These are phyloP conservation scores for Falco rusticolus DNA, from an alignment of 2,797 vertebrate species.

Conservation along the genomic window DNA sequence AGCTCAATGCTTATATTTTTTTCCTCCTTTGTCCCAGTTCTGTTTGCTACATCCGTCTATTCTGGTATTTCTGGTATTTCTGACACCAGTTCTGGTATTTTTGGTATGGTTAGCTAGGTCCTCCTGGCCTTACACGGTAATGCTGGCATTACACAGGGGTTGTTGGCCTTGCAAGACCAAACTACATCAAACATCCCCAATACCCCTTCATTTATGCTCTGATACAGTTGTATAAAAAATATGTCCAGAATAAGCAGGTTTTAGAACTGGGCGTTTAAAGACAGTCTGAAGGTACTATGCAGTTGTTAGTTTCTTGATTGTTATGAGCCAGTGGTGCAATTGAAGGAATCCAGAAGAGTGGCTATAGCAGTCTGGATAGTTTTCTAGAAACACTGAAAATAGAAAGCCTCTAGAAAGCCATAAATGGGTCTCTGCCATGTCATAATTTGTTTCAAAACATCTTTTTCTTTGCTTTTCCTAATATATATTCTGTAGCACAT, in stretches of 20 bases:
- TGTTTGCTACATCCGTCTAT: fast-evolving
- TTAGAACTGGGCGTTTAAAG: neutral
- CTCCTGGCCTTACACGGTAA: neutral
- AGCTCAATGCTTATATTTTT: neutral
- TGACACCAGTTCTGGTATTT: neutral
- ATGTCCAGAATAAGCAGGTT: neutral
- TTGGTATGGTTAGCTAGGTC: neutral
- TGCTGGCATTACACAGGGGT: neutral
- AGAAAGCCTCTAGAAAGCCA: neutral
- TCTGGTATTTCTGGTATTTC: neutral
- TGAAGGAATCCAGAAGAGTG: neutral
- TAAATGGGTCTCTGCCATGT: neutral
- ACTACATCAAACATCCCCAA: neutral
- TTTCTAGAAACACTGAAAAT: neutral
- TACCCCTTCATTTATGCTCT: neutral
- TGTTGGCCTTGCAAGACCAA: neutral
- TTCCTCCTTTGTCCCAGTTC: neutral
- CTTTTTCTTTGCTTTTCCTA: neutral
- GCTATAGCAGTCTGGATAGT: neutral
- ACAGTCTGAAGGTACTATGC: neutral
- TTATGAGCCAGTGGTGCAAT: neutral
- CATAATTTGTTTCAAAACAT: neutral
- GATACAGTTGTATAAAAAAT: neutral
- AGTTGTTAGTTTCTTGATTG: neutral
- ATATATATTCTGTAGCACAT: neutral